These are phyloP conservation scores for Nerophis lumbriciformis DNA, from an alignment of 2,113 vertebrate genomes.

Conservation along the genomic window DNA sequence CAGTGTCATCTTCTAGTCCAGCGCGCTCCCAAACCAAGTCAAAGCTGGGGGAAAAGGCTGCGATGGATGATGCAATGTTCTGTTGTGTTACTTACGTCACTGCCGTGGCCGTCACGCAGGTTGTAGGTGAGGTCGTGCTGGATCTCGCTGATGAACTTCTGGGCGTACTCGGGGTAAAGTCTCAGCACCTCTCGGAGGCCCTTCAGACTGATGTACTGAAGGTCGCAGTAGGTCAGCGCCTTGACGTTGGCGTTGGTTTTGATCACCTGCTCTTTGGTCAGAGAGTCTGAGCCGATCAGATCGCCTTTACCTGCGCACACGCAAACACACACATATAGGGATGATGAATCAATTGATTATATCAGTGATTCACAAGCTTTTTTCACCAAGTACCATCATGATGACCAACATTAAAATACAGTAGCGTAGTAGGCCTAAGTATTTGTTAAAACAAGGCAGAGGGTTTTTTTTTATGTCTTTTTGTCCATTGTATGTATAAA, in stretches of 20 bases:
- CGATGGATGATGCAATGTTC: background rate
- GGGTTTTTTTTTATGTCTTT: too few species aligned
- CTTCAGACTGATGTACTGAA: conserved; percentile 80
- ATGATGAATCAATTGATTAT: background rate
- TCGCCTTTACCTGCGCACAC: conserved; percentile 72
- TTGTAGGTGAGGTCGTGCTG: conserved; percentile 84
- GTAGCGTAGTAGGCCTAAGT: too few species aligned
- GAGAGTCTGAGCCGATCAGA: conserved; percentile 77
- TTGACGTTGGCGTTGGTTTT: conserved; percentile 82
- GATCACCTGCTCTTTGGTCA: conserved; percentile 78
- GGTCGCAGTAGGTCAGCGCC: conserved; percentile 80
- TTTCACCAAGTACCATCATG: too few species aligned
- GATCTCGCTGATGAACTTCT: conserved; percentile 79
- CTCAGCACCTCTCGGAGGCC: conserved; percentile 76
- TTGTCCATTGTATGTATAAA: too few species aligned
- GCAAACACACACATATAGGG: background rate
- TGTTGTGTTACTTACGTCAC: conserved; percentile 61
- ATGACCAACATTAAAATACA: too few species aligned
- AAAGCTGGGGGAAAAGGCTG: too few species aligned
- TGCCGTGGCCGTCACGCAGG: conserved; percentile 72
- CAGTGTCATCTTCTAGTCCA: background rate
- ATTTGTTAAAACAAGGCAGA: too few species aligned
- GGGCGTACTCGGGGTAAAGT: conserved; percentile 78
- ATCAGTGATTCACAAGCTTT: too few species aligned
- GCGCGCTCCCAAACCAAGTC: too few species aligned